phyloP scores from a whole-genome alignment of 2,113 vertebrate species.

The Oncorhynchus nerka region DNA sequence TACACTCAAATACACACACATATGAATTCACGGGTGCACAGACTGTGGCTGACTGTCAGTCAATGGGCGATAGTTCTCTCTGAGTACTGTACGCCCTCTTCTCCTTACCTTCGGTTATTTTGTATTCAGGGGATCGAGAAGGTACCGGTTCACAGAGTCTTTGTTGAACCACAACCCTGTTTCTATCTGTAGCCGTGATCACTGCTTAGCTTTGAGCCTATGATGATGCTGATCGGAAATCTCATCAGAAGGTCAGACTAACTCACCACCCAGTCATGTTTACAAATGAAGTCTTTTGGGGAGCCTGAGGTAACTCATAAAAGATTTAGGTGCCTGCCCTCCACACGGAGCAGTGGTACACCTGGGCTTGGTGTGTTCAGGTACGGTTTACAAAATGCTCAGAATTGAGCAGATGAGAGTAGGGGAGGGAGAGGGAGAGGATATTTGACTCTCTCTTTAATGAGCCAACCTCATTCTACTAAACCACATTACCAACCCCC shows the following conservation, averaged over 20 bases:
- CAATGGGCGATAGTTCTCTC: too few species aligned
- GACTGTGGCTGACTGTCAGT: not conserved
- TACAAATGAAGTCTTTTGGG: not conserved
- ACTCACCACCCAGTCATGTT: not conserved
- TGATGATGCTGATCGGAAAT: not conserved
- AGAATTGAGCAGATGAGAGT: not conserved
- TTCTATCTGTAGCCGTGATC: not conserved
- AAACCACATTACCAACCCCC: too few species aligned
- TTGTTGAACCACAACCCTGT: not conserved
- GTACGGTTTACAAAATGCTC: not conserved
- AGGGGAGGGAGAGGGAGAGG: not conserved
- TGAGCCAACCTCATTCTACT: too few species aligned
- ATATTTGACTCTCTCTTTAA: not conserved
- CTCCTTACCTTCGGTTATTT: not conserved
- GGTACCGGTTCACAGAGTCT: not conserved
- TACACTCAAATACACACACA: not conserved
- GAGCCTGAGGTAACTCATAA: conserved; percentile 2
- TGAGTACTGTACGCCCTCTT: not conserved
- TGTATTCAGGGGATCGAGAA: not conserved
- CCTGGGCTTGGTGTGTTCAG: not conserved
- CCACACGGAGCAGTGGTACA: not conserved
- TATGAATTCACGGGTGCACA: not conserved
- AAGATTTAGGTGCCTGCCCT: not conserved
- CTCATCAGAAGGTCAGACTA: not conserved
- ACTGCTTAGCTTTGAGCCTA: not conserved